Conservation (phyloP, 1,140 invertebrate genomes). For the Megalonaias nervosa region DNA sequence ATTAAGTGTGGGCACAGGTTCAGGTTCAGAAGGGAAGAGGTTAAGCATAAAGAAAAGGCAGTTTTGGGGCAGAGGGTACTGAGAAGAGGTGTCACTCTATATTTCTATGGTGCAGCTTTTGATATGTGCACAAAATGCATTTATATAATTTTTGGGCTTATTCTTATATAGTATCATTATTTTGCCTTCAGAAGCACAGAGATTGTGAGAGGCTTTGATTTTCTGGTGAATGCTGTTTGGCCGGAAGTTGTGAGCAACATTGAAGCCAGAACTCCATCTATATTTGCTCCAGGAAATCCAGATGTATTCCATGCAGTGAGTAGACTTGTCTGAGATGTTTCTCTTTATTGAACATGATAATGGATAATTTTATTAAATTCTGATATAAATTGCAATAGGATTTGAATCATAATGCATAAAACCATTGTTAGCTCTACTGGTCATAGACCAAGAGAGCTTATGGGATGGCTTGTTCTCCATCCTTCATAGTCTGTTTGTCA, state of each 20-base stretch:
- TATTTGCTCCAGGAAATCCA: constrained; percentile 93
- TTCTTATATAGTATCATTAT: neutral
- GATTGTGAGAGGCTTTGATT: constrained; percentile 84
- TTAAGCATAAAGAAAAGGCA: no score
- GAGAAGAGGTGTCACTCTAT: no score
- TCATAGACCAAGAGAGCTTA: no score
- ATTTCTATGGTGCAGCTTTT: no score
- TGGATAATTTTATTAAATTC: neutral
- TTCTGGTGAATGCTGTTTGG: constrained; percentile 92
- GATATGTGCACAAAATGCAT: no score
- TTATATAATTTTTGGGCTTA: neutral
- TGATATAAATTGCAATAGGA: neutral
- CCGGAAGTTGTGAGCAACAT: constrained; percentile 84
- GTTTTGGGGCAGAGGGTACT: no score
- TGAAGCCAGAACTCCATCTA: constrained; percentile 83
- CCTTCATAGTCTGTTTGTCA: no score
- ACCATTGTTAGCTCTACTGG: no score
- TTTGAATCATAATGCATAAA: neutral
- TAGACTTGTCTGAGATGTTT: neutral
- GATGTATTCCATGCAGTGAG: constrained; percentile 84
- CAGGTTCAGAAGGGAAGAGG: no score
- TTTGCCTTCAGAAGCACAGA: constrained; percentile 53
- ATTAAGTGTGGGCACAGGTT: no score
- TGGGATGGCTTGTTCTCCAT: no score
- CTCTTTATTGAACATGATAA: neutral